Percentiles rank a stretch among this genome's conserved stretches.
Conservation (phyloP, 2,797 vertebrate species). For the Hozukius guyotensis region DNA sequence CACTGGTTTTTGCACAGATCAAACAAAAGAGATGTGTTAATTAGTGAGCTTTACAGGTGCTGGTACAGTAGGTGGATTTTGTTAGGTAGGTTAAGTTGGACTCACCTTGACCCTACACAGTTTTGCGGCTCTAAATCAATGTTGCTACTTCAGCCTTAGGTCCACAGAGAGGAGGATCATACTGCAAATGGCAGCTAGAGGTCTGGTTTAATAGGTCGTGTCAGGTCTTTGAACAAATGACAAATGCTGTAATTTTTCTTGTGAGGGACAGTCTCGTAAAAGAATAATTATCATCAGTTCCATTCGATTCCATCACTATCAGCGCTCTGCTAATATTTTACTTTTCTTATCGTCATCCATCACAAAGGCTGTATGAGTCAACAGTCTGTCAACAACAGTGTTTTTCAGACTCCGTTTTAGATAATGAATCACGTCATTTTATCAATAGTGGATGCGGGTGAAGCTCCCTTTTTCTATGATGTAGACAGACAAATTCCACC, state of each 20-base stretch:
- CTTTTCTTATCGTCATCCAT: constrained; percentile 19
- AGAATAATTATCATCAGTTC: constrained; percentile 11
- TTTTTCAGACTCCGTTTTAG: constrained; percentile 8
- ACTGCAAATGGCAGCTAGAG: not conserved
- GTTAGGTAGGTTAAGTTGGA: not conserved
- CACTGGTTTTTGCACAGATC: not conserved
- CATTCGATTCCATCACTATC: not conserved
- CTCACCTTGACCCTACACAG: not conserved
- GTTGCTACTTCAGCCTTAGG: not conserved
- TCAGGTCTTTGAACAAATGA: not conserved
- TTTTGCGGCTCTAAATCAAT: constrained; percentile 7
- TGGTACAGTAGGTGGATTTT: too few relatives aligned
- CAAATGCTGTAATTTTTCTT: not conserved
- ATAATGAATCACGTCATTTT: constrained; percentile 30
- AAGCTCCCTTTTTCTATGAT: constrained; percentile 11
- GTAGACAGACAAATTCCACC: constrained; percentile 3
- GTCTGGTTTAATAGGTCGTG: not conserved
- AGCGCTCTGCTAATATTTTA: constrained; percentile 2
- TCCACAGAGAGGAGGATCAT: not conserved
- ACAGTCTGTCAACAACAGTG: constrained; percentile 28
- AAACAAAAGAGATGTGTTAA: not conserved
- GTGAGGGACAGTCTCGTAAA: not conserved
- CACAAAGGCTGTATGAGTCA: constrained; percentile 22
- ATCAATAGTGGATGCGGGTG: not conserved
- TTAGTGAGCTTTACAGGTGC: not conserved